phyloP scores from a whole-genome alignment of 2,888 invertebrate species.

The Sturmia bella region DNA sequence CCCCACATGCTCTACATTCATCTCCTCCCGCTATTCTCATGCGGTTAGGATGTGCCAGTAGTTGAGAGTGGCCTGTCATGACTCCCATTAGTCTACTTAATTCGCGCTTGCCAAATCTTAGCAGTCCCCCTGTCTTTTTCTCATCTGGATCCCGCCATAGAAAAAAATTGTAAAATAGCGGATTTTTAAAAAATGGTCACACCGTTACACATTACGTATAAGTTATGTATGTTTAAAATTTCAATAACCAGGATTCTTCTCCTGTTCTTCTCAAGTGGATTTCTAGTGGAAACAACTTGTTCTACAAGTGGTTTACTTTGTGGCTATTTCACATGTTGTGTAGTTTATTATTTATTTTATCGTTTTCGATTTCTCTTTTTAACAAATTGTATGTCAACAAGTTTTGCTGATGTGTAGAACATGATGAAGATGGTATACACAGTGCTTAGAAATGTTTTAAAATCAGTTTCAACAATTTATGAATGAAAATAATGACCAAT shows the following conservation, averaged over 20 bases:
- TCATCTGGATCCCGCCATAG: too few relatives aligned
- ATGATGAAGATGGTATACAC: not conserved
- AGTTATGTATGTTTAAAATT: too few relatives aligned
- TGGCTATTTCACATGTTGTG: conserved; percentile 59
- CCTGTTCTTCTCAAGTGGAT: conserved; percentile 52
- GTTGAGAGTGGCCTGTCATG: too few relatives aligned
- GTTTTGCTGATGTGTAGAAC: conserved; percentile 43
- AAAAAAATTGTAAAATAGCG: too few relatives aligned
- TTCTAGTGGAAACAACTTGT: conserved; percentile 68
- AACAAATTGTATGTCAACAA: conserved; percentile 63
- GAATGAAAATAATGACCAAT: conserved; percentile 28
- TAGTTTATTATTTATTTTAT: conserved; percentile 54
- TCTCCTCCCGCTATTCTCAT: too few relatives aligned
- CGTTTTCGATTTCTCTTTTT: conserved; percentile 25
- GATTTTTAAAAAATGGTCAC: too few relatives aligned
- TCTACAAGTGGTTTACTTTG: conserved; percentile 64
- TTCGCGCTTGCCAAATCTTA: too few relatives aligned
- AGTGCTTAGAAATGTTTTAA: conserved; percentile 17
- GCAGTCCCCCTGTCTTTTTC: too few relatives aligned
- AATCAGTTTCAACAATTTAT: conserved; percentile 40
- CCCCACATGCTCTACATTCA: too few relatives aligned
- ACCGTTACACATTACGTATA: too few relatives aligned
- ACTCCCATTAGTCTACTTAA: too few relatives aligned
- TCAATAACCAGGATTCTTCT: conserved; percentile 55
- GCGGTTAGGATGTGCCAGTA: too few relatives aligned